Evolutionary conservation across 2,797 vertebrate species (phyloP), one percentile per base, ranked within the genome.

Genomic region (Alca torda): DNA sequence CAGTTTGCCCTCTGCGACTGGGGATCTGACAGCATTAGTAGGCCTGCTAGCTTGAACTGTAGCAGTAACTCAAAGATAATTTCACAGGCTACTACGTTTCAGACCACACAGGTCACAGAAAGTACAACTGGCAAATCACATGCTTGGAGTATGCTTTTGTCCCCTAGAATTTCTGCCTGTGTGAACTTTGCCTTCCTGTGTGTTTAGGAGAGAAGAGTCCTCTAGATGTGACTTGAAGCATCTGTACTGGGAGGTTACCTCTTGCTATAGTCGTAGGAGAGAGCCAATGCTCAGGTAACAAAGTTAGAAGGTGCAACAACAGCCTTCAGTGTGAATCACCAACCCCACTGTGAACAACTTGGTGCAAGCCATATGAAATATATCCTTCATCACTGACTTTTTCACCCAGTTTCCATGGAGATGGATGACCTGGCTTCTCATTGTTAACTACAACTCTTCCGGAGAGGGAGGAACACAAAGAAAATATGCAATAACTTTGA

Each of bases 401-500:
- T 61, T 45, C 45, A 65, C 21, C 74, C 53, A 13, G n/a, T 94
- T 92, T 95, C 92, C n/a, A 30, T 77, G 63, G 53, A 80, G 26
- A 77, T 64, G 8, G 21, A 9, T 81, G 33, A 74, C 76, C 48
- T 50, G 4, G 9, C 45, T 56, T 87, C 54, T 65, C 11, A 70
- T 51, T 92, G 79, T 69, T 87, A 90, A 37, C 65, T 64, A 21
- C 5, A 46, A 2, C 6, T 41, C 28, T 67, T 77, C n/a, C 57
- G 37, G 20, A 80, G 43, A 35, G 39, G 6, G 8, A 45, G 8
- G 5, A 84, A 41, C 14, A 65, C 2, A 14, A 83, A 50, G 1
- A 72, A 94, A 87, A 56, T 14, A 39, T 26, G 17, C 39, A 63
- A 16, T 68, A 54, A 73, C 4, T 1, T 73, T 1, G 8, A 56